Base-by-base conservation (phyloP, 2,797 vertebrate genomes). In the Falco berigora region DNA sequence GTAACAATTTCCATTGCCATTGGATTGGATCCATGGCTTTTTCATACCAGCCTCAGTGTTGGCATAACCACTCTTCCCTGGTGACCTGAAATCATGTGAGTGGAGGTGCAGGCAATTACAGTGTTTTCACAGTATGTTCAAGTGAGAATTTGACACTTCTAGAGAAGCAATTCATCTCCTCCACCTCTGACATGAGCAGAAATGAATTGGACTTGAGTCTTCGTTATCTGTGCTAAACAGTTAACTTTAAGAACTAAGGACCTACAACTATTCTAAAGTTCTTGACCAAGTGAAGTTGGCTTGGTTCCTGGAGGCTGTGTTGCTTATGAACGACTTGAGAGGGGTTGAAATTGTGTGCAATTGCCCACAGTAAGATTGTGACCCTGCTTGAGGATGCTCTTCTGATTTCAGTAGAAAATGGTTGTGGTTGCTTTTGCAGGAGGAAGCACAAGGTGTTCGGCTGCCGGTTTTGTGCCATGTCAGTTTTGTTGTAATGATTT, bases 61-160 rank as follows among this genome's bases (percentile, higher is more conserved):
- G 52, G 17, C 14, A 7, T 49, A 73, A 38, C 19, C 14, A 9
- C 24, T 75, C 6, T 73, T 14, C 23, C n/a, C 27, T 38, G 5
- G 19, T 67, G 32, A 25, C 28, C 32, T 1, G 4, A 49, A 82
- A n/a, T 0, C 1, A 15, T 7, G 1, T 42, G n/a, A 11, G 9
- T 28, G 34, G 71, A 81, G 32, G n/a, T 16, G 8, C 25, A 15
- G 47, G 32, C 47, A 67, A 4, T 50, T 52, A 19, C 30, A 64
- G 34, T 14, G 4, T 23, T 58, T 67, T 62, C 44, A 13, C 23
- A 4, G 8, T 59, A 16, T 17, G 36, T 56, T 50, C 30, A 28
- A 55, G 22, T n/a, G 23, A 64, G 15, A 63, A 47, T 49, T 20
- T 61, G 52, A 21, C 22, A 2, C 19, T 52, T 61, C 8, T 22